Evolutionary conservation across 1,140 invertebrate species (phyloP), one percentile per base, ranked within the genome.

Genomic region (Cherax quadricarinatus): DNA sequence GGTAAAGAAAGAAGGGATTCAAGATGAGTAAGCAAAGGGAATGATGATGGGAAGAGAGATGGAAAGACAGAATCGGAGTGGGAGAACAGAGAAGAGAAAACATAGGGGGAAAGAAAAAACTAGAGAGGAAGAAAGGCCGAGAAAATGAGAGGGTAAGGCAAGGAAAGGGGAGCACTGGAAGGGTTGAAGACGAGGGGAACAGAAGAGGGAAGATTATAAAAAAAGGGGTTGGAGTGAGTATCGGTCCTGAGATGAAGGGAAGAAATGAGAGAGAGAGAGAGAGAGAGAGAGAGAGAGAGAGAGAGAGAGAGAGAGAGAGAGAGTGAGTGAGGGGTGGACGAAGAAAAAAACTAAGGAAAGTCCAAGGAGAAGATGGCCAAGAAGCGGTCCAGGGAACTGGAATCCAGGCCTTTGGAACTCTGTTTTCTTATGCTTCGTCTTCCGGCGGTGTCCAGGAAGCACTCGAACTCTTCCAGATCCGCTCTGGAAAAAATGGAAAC

Each of bases 21-120:
- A 12, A n/a, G 51, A 53, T 57, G 49, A 83, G 79, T 12, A 18
- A 41, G n/a, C 18, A 18, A 57, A 82, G 49, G 53, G 48, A 82
- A 41, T 9, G 80, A 62, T 66, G 82, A 84, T 12, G 62, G 82
- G 30, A 30, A 48, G 82, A 24, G 82, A 84, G 53, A 84, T 53
- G 48, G 82, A 84, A 49, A 30, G 41, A 48, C 12, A 10, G 14
- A 16, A 16, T 16, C 4, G 14, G 62, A 18, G 16, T 18, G 16
- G 62, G 62, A 18, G 62, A 9, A 66, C 14, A 18, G 12, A 16
- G 10, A 21, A 9, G 62, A 5, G 18, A 66, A 66, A 21, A 62
- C 18, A 53, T 48, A 53, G 18, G 24, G 16, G 57, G 80, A 57
- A 41, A 82, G 53, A 14, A 57, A 57, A 57, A 57, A 57, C 12